These are phyloP conservation scores for Montipora cactus DNA, from an alignment of 64 coral and sea anemone genomes.

Conservation along the genomic window DNA sequence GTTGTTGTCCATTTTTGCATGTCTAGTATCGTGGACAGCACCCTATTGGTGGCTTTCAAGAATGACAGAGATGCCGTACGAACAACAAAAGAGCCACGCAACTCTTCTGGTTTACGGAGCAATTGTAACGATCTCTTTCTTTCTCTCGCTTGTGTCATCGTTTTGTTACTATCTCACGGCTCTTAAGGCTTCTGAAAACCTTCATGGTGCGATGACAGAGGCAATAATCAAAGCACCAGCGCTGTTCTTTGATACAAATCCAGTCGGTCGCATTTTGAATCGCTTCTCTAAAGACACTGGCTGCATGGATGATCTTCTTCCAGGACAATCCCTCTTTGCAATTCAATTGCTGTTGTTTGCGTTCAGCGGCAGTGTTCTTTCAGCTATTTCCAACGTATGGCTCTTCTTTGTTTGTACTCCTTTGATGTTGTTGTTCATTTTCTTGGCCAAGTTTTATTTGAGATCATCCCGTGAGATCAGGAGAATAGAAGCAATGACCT, in stretches of 20 bases:
- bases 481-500: constrained; percentile 48
- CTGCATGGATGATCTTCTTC: constrained; percentile 51
- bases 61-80: constrained; percentile 14
- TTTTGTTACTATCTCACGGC: constrained; percentile 38
- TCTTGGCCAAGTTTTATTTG: constrained; percentile 33
- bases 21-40: neutral
- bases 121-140: neutral
- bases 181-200: constrained; percentile 44
- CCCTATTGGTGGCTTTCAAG: constrained; percentile 52
- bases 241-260: constrained; percentile 61
- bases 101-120: constrained; percentile 38
- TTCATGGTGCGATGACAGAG: constrained; percentile 44
- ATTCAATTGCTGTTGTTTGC: neutral
- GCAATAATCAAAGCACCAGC: constrained; percentile 53
- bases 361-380: constrained; percentile 12
- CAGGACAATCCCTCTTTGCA: neutral
- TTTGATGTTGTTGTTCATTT: constrained; percentile 13
- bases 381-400: constrained; percentile 51
- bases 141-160: neutral
- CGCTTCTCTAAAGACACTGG: constrained; percentile 66
- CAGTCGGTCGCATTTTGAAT: constrained; percentile 60
- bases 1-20: no score
- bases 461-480: constrained; percentile 42
- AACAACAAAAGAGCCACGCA: neutral
- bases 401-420: constrained; percentile 24